Evolutionary conservation across 1,140 invertebrate species (phyloP), one percentile per base, ranked within the genome.

Genomic region (Anastatus disparis): DNA sequence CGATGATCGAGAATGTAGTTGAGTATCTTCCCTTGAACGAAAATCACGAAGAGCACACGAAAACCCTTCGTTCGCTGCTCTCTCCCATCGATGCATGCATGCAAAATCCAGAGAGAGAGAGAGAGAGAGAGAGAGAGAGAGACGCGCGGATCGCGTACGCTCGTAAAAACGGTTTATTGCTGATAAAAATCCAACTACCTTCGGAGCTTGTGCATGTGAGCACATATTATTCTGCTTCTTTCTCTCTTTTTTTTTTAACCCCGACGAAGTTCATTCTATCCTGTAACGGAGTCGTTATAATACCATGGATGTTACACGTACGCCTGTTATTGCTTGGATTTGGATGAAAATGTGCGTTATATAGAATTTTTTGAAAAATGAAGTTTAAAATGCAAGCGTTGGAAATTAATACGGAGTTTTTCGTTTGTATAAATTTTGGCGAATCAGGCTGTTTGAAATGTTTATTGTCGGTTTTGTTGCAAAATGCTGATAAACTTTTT

Each of bases 101-200:
- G 63, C 48, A 58, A 73, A 77, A 67, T 55, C 73, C 35, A 29
- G 24, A 64, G 15, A 6, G 7, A n/a, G n/a, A n/a, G n/a, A n/a
- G n/a, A n/a, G n/a, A n/a, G n/a, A n/a, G n/a, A n/a, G n/a, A n/a
- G n/a, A n/a, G n/a, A n/a, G n/a, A n/a, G n/a, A n/a, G n/a, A n/a
- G n/a, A n/a, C n/a, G n/a, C n/a, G n/a, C n/a, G n/a, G n/a, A n/a
- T n/a, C n/a, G n/a, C n/a, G n/a, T n/a, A n/a, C 12, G 31, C 59
- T 69, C 59, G 64, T 70, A 77, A 78, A 70, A 70, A 73, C n/a
- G 69, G 61, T 78, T 78, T 74, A 75, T 71, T 64, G 69, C 40
- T 58, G 42, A 62, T 77, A 72, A 77, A 76, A 76, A 76, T 76
- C 46, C 55, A 48, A 56, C 35, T 22, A 31, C 31, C 31, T 4